These are phyloP conservation scores for Psylliodes chrysocephalus DNA, from an alignment of 2,888 invertebrate genomes.

Conservation along the genomic window DNA sequence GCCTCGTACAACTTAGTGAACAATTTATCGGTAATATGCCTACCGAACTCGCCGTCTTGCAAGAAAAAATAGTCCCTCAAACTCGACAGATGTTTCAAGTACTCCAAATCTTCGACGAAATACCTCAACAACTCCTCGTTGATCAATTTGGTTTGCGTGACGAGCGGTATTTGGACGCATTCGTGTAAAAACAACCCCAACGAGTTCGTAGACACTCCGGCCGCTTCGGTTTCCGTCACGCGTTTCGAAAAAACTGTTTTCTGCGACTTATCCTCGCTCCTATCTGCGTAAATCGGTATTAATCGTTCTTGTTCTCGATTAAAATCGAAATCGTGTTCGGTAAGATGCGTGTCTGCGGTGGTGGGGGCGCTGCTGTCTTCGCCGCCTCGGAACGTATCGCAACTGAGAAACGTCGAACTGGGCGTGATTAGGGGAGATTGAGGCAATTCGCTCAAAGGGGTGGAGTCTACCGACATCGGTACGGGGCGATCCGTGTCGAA, in stretches of 20 bases:
- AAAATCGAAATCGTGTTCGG: conserved; percentile 63
- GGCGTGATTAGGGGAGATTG: conserved; percentile 46
- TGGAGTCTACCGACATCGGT: conserved; percentile 63
- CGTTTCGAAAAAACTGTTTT: conserved; percentile 52
- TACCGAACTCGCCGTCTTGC: conserved; percentile 83
- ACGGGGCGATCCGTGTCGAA: conserved; percentile 47
- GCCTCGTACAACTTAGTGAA: conserved; percentile 75
- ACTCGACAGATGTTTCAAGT: conserved; percentile 77
- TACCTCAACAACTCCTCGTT: conserved; percentile 77
- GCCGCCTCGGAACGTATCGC: conserved; percentile 42
- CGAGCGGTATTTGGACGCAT: conserved; percentile 73
- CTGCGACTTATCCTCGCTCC: conserved; percentile 11
- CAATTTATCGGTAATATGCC: conserved; percentile 76
- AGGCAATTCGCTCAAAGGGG: conserved; percentile 56
- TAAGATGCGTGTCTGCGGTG: conserved; percentile 64
- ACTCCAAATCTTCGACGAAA: conserved; percentile 73
- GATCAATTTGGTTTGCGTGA: conserved; percentile 75
- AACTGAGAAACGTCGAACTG: conserved; percentile 44
- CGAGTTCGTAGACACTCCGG: conserved; percentile 56
- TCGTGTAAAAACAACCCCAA: conserved; percentile 57
- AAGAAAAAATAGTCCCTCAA: conserved; percentile 82
- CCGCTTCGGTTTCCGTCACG: conserved; percentile 60
- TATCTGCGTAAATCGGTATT: conserved; percentile 30
- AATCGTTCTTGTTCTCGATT: conserved; percentile 5
- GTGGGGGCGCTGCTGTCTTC: conserved; percentile 48